Evolutionary conservation across 1,140 invertebrate genomes (phyloP).

Genomic region (Cecropterus lyciades): DNA sequence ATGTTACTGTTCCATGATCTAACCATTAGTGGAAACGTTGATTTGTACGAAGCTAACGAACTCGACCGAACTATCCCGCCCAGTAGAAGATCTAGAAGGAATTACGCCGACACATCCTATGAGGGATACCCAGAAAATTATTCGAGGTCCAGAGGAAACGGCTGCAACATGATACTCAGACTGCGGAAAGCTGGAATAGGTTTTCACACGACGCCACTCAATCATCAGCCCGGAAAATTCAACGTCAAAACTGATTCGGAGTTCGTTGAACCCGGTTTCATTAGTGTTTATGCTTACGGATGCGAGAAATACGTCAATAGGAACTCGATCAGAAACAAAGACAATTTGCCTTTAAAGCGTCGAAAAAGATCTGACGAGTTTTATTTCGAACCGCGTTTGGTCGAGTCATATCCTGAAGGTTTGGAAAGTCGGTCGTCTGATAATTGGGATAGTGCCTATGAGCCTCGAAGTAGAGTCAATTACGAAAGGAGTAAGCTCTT

Average conservation of each 20-base stretch:
- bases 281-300: slow-evolving; percentile 92
- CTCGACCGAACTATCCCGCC: slow-evolving; percentile 65
- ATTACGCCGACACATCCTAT: slow-evolving; percentile 65
- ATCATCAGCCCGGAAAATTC: slow-evolving; percentile 86
- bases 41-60: slow-evolving; percentile 84
- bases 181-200: slow-evolving; percentile 91
- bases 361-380: slow-evolving; percentile 72
- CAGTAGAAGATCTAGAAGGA: slow-evolving; percentile 55
- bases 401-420: slow-evolving; percentile 43
- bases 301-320: slow-evolving; percentile 86
- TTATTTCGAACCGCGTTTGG: slow-evolving; percentile 65
- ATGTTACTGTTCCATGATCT: slow-evolving; percentile 91
- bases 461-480: slow-evolving; percentile 62
- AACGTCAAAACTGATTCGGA: slow-evolving; percentile 92
- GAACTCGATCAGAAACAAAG: slow-evolving; percentile 74
- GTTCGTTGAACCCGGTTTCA: slow-evolving; percentile 92
- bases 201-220: slow-evolving; percentile 85
- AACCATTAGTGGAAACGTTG: slow-evolving; percentile 90
- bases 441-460: slow-evolving; percentile 70
- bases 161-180: slow-evolving; percentile 91
- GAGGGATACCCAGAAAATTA: slow-evolving; percentile 47
- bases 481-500: slow-evolving; percentile 79
- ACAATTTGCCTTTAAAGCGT: slow-evolving; percentile 68
- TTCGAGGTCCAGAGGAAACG: slow-evolving; percentile 65
- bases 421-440: slow-evolving; percentile 70